Conservation (phyloP, 2,797 vertebrate genomes). For the Phylloscopus collybita region DNA sequence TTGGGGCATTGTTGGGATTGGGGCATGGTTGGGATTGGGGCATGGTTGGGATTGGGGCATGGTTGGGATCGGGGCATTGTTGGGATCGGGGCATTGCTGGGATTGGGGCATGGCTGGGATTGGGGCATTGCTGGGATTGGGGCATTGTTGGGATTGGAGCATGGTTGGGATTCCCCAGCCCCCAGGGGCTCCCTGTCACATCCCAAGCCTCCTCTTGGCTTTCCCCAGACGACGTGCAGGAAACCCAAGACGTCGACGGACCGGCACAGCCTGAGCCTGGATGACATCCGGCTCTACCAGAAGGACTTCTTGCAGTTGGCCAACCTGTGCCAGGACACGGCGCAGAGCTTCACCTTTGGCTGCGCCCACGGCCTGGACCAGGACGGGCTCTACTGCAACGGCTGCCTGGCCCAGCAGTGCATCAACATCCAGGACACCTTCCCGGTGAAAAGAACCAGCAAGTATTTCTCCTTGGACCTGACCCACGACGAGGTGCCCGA, state of each 20-base stretch:
- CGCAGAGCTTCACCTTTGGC: slow-evolving; percentile 98
- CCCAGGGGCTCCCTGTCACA: rapidly evolving
- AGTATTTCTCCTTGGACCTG: slow-evolving; percentile 97
- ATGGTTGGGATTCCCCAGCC: not conserved
- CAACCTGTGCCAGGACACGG: slow-evolving; percentile 93
- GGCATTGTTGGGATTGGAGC: no score
- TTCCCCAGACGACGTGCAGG: slow-evolving; percentile 83
- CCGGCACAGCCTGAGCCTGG: slow-evolving; percentile 95
- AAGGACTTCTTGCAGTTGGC: slow-evolving; percentile 92
- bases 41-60: no score
- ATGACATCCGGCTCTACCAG: slow-evolving; percentile 94
- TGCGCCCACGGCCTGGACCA: slow-evolving; percentile 90
- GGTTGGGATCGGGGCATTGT: no score
- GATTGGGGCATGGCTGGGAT: no score
- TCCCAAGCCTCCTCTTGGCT: not conserved
- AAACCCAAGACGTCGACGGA: slow-evolving; percentile 93
- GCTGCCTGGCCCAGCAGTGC: slow-evolving; percentile 89
- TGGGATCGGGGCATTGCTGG: no score
- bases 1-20: no score
- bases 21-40: no score
- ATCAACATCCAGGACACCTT: slow-evolving; percentile 85
- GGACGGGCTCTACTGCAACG: slow-evolving; percentile 82
- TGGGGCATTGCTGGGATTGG: no score
- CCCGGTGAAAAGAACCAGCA: slow-evolving; percentile 95
- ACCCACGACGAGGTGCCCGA: slow-evolving; percentile 93